Conservation (phyloP, 2,888 invertebrate genomes). For the Agrilus cyanescens region DNA sequence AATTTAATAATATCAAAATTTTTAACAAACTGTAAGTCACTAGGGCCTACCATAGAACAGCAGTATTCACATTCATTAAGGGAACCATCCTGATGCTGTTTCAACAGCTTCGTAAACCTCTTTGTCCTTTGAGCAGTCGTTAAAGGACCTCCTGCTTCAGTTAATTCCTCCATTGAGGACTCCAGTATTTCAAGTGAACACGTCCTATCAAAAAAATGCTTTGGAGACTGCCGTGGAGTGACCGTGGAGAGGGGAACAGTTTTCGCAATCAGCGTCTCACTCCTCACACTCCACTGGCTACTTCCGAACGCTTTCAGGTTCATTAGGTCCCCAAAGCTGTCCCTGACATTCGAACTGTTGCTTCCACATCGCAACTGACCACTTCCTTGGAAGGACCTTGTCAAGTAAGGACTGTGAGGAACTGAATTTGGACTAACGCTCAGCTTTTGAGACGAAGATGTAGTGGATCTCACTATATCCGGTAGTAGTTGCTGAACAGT, state of each 20-base stretch:
- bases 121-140: conserved; percentile 59
- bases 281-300: conserved; percentile 57
- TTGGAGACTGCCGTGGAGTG: conserved; percentile 43
- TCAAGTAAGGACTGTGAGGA: conserved; percentile 42
- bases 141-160: conserved; percentile 41
- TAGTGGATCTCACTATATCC: conserved; percentile 40
- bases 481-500: conserved; percentile 27
- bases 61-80: conserved; percentile 11
- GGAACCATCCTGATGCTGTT: conserved; percentile 42
- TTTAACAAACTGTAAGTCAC: conserved; percentile 1
- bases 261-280: conserved; percentile 59
- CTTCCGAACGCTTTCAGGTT: conserved; percentile 61
- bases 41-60: conserved; percentile 3
- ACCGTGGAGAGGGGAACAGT: conserved; percentile 66
- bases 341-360: conserved; percentile 32
- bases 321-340: conserved; percentile 71
- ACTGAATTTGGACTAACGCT: conserved; percentile 35
- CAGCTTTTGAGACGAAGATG: conserved; percentile 31
- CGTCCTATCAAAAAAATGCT: conserved; percentile 15
- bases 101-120: conserved; percentile 53
- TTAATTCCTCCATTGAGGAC: conserved; percentile 24
- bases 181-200: conserved; percentile 10
- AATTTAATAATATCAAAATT: too few species aligned
- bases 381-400: conserved; percentile 35
- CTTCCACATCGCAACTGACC: conserved; percentile 14